These are phyloP conservation scores for Zaprionus lineosus DNA, from an alignment of 2,888 invertebrate species.

Conservation along the genomic window DNA sequence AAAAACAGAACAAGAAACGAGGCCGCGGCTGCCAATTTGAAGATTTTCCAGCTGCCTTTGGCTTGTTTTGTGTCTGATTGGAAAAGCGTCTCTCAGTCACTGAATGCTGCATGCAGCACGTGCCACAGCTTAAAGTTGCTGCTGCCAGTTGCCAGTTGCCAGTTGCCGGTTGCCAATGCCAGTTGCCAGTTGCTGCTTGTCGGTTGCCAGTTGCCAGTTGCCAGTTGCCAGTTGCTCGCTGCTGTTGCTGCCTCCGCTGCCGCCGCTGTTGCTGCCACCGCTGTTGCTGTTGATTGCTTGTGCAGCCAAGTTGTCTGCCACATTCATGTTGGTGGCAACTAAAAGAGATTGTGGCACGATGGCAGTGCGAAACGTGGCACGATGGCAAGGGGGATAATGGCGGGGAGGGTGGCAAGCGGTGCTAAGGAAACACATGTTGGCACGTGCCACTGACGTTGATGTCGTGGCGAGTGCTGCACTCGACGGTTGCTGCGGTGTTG, in stretches of 20 bases:
- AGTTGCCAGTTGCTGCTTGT: no score
- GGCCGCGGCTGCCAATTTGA: no score
- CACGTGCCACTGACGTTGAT: conserved; percentile 65
- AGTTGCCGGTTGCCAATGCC: no score
- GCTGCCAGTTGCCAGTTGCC: no score
- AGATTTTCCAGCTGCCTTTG: no score
- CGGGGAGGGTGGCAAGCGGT: neutral
- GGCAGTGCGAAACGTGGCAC: no score
- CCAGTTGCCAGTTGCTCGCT: no score
- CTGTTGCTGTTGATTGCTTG: conserved; percentile 44
- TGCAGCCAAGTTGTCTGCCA: conserved; percentile 70
- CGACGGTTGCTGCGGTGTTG: conserved; percentile 46
- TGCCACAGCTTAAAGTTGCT: conserved; percentile 48
- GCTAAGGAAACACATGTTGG: conserved; percentile 70
- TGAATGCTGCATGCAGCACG: conserved; percentile 54
- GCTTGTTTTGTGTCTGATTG: conserved; percentile 61
- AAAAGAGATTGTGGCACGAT: no score
- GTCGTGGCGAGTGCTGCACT: conserved; percentile 42
- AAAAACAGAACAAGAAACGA: no score
- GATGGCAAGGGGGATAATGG: no score
- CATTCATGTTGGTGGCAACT: conserved; percentile 36
- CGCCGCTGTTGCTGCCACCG: conserved; percentile 19
- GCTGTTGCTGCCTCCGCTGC: conserved; percentile 21
- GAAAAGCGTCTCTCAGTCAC: conserved; percentile 64
- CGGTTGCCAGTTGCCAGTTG: no score